phyloP scores from a whole-genome alignment of 2,113 vertebrate species.

The Arothron firmamentum region DNA sequence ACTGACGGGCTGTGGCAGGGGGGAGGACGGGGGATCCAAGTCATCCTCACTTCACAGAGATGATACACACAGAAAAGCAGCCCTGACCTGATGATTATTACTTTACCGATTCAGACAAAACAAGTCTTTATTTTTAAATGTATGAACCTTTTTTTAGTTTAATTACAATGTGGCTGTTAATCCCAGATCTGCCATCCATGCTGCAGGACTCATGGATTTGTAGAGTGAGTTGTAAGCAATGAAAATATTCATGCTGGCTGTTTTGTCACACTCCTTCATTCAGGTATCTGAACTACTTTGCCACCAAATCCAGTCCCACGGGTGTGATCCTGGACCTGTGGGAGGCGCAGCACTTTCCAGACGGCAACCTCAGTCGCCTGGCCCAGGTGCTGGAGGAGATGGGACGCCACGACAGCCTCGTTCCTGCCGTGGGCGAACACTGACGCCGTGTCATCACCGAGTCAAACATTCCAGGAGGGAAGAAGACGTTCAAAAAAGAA shows the following conservation, averaged over 20 bases:
- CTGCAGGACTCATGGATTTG: too few relatives aligned
- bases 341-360: slow-evolving; percentile 98
- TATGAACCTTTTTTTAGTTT: background rate
- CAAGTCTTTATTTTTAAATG: background rate
- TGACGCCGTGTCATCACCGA: slow-evolving; percentile 66
- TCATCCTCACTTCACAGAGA: background rate
- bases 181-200: too few relatives aligned
- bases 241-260: background rate
- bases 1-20: slow-evolving; percentile 41
- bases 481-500: slow-evolving; percentile 29
- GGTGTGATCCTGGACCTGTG: slow-evolving; percentile 97
- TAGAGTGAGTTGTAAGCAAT: too few relatives aligned
- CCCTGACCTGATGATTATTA: background rate
- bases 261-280: background rate
- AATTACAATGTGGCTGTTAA: too few relatives aligned
- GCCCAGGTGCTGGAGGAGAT: slow-evolving; percentile 96
- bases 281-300: slow-evolving; percentile 98
- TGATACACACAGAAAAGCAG: background rate
- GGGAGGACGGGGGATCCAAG: slow-evolving; percentile 1
- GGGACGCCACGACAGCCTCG: slow-evolving; percentile 90
- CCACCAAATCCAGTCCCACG: slow-evolving; percentile 95
- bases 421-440: slow-evolving; percentile 83
- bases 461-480: slow-evolving; percentile 29
- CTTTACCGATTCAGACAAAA: background rate
- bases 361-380: slow-evolving; percentile 90